A percentile compares a stretch with the other conserved stretches of the same genome.
Conservation (phyloP, 2,888 invertebrate species). For the Hydroisotoma schaefferi region DNA sequence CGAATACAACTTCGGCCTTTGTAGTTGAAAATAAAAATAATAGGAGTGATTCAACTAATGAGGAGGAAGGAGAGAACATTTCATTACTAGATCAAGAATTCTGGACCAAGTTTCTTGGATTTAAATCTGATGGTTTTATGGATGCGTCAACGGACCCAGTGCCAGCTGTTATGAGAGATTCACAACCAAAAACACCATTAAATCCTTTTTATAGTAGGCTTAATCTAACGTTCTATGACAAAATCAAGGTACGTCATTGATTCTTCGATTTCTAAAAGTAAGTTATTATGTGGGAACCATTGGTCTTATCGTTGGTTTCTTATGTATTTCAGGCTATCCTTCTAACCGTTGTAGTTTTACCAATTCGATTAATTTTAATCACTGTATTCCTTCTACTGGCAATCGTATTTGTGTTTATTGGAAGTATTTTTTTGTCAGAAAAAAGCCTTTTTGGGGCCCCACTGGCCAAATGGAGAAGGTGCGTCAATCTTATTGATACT, state of each 20-base stretch:
- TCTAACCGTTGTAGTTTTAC: conserved; percentile 77
- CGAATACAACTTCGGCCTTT: neutral
- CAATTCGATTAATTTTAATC: conserved; percentile 74
- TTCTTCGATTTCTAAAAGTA: neutral
- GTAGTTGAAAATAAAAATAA: neutral
- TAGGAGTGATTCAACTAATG: neutral
- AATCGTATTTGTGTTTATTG: conserved; percentile 79
- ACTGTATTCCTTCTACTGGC: conserved; percentile 72
- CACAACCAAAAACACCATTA: conserved; percentile 8
- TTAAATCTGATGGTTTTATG: conserved; percentile 4
- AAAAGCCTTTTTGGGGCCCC: conserved; percentile 75
- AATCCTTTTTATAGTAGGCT: conserved; percentile 28
- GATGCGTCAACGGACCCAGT: conserved; percentile 4
- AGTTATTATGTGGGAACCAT: neutral
- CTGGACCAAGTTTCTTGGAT: conserved; percentile 27
- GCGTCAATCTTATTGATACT: conserved; percentile 4
- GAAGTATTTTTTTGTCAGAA: conserved; percentile 73
- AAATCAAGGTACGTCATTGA: conserved; percentile 18
- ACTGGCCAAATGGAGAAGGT: conserved; percentile 87
- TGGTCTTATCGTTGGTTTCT: neutral
- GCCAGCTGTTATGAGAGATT: neutral
- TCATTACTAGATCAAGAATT: conserved; percentile 21
- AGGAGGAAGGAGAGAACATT: neutral
- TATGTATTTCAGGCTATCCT: conserved; percentile 69
- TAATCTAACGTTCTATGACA: conserved; percentile 17